phyloP scores from a whole-genome alignment of 2,797 vertebrate species.

The Anguilla obscura region DNA sequence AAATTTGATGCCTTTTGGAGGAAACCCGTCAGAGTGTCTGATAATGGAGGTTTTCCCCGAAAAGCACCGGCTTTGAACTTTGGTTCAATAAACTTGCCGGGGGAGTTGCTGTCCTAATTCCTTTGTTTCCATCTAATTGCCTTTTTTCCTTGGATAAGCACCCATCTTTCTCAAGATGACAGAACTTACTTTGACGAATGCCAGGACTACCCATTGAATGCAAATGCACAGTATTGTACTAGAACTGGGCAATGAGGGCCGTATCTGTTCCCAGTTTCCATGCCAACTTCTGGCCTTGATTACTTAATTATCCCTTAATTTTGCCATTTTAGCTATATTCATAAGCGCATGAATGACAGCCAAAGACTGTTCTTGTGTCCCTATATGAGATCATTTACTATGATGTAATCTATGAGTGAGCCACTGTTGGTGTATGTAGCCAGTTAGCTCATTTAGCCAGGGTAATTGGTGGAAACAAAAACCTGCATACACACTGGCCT shows the following conservation, averaged over 20 bases:
- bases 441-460: no score
- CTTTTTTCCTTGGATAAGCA: background rate
- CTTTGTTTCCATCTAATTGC: background rate
- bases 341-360: background rate
- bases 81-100: background rate
- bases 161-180: background rate
- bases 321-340: background rate
- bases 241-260: background rate
- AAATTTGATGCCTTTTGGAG: background rate
- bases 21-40: background rate
- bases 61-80: background rate
- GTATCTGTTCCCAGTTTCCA: background rate
- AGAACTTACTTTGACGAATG: background rate
- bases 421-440: no score
- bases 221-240: background rate
- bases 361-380: background rate
- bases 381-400: no score
- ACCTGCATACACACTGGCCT: no score
- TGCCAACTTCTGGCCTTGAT: background rate
- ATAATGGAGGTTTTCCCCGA: background rate
- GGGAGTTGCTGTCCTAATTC: background rate
- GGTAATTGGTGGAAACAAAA: no score
- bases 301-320: background rate
- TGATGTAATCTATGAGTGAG: no score
- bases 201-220: background rate